Percentiles rank a stretch among this genome's conserved stretches.
Evolutionary conservation across 2,888 invertebrate species (phyloP).

Genomic region (Lepidocyrtinus sp.): DNA sequence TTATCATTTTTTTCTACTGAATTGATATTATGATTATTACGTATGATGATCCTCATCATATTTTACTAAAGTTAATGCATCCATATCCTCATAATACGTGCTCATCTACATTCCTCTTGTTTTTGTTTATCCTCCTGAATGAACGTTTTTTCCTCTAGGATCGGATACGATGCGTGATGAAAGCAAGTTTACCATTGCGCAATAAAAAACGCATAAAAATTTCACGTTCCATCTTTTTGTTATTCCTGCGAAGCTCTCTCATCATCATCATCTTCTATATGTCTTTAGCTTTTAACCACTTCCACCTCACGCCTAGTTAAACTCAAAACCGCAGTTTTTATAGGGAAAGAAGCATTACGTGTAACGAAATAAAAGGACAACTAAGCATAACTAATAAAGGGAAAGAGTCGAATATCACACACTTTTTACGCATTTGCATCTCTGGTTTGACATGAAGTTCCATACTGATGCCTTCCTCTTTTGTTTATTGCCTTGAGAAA

Average conservation of each 20-base stretch:
- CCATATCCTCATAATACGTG: neutral
- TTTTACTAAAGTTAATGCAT: neutral
- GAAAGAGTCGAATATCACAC: conserved; percentile 9
- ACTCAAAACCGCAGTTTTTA: conserved; percentile 26
- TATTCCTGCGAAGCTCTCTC: neutral
- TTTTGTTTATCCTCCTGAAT: conserved; percentile 8
- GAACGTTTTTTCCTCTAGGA: conserved; percentile 8
- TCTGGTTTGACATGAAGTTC: conserved; percentile 1
- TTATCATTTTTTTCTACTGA: neutral
- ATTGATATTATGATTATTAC: conserved; percentile 13
- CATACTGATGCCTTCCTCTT: conserved; percentile 1
- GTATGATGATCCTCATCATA: neutral
- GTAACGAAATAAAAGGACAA: neutral
- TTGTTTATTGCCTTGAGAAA: conserved; percentile 13
- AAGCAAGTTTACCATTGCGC: conserved; percentile 28
- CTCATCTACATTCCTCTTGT: neutral
- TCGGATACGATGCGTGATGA: conserved; percentile 24
- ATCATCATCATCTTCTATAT: too few relatives aligned
- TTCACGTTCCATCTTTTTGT: conserved; percentile 25
- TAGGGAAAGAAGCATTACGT: neutral
- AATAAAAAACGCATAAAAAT: conserved; percentile 35
- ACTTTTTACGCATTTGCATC: neutral
- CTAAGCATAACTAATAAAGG: conserved; percentile 7
- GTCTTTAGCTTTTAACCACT: neutral
- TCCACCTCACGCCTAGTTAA: conserved; percentile 28